These are phyloP conservation scores for Pheucticus melanocephalus DNA, from an alignment of 2,113 vertebrate species.

Conservation along the genomic window DNA sequence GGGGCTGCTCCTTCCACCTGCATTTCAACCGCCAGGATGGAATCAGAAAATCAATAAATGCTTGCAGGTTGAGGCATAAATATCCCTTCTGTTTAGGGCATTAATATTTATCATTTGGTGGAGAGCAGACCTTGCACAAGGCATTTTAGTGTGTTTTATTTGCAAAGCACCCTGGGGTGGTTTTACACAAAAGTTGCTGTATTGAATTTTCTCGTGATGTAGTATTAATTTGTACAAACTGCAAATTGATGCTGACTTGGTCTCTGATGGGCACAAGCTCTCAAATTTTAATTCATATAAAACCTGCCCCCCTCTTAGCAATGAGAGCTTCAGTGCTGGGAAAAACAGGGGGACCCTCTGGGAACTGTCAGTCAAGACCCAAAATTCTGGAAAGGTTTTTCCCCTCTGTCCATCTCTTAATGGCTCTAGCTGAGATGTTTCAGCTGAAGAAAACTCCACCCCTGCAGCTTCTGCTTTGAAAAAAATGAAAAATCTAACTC, in stretches of 20 bases:
- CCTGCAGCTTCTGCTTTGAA: background rate
- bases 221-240: background rate
- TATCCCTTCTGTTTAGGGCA: background rate
- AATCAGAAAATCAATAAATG: background rate
- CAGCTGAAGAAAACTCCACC: background rate
- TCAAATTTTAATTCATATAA: background rate
- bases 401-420: background rate
- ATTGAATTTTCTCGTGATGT: background rate
- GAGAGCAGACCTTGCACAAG: background rate
- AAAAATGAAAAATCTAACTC: background rate
- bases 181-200: background rate
- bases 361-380: background rate
- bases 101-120: background rate
- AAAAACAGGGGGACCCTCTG: background rate
- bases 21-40: background rate
- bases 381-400: background rate
- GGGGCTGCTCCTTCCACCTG: background rate
- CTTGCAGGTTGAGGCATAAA: background rate
- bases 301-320: background rate
- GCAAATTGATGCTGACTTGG: background rate
- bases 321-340: background rate
- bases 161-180: background rate
- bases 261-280: background rate
- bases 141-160: background rate
- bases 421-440: background rate